A percentile compares a stretch with the other conserved stretches of the same genome.
Conservation (phyloP, 1,140 invertebrate genomes). For the Pteromalus puparum region DNA sequence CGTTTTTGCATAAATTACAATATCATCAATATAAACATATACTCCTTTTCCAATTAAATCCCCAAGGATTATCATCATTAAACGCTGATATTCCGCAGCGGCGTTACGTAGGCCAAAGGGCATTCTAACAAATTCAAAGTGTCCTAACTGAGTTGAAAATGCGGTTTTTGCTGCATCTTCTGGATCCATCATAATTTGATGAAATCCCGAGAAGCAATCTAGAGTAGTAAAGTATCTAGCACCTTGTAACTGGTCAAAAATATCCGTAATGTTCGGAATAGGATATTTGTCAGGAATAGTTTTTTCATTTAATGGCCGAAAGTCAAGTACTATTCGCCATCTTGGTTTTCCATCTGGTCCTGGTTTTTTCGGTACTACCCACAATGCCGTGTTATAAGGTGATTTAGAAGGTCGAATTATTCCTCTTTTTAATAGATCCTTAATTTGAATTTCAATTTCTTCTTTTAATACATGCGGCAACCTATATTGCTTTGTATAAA, state of each 20-base stretch:
- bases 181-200: slow-evolving; percentile 70
- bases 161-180: slow-evolving; percentile 61
- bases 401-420: too few relatives aligned
- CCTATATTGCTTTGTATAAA: not conserved
- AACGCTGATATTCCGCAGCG: slow-evolving; percentile 64
- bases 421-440: not conserved
- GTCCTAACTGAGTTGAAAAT: slow-evolving; percentile 62
- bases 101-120: slow-evolving; percentile 66
- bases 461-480: not conserved
- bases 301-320: slow-evolving; percentile 67
- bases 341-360: slow-evolving; percentile 55
- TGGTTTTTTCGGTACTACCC: slow-evolving; percentile 57
- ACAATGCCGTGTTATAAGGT: slow-evolving; percentile 40
- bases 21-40: slow-evolving; percentile 49
- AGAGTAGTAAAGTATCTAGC: slow-evolving; percentile 66
- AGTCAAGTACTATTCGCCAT: slow-evolving; percentile 63
- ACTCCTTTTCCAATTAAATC: slow-evolving; percentile 62
- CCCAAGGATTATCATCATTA: slow-evolving; percentile 66
- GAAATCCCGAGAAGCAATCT: slow-evolving; percentile 74
- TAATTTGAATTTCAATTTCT: not conserved
- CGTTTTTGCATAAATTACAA: slow-evolving; percentile 12
- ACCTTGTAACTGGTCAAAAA: slow-evolving; percentile 64
- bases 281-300: slow-evolving; percentile 74
- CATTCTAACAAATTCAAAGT: slow-evolving; percentile 65
- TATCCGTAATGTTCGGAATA: slow-evolving; percentile 74